Conservation (phyloP, 2,113 vertebrate genomes). For the Nannobrachium achirus region DNA sequence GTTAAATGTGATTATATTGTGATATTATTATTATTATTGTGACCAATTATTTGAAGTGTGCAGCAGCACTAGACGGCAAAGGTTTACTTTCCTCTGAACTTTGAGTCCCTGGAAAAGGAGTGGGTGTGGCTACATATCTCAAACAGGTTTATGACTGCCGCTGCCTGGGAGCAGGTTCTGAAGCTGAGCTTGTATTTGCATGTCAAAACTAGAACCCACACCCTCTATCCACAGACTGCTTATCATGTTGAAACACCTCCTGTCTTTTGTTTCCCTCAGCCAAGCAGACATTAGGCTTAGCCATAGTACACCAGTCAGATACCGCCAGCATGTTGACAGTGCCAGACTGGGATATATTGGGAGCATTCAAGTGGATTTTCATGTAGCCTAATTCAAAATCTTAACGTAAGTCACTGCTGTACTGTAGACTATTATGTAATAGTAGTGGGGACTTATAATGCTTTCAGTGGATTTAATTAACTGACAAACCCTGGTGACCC, state of each 20-base stretch:
- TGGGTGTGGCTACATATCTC: constrained; percentile 77
- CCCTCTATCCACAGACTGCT: constrained; percentile 75
- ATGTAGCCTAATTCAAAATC: constrained; percentile 36
- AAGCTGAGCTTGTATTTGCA: constrained; percentile 72
- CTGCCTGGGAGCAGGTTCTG: constrained; percentile 71
- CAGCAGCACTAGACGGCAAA: no score
- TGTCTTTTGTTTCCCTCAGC: constrained; percentile 57
- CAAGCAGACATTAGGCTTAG: constrained; percentile 30
- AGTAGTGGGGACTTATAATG: no score
- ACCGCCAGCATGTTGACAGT: constrained; percentile 17
- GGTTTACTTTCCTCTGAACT: constrained; percentile 41
- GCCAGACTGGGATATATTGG: constrained; percentile 43
- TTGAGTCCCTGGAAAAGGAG: constrained; percentile 37
- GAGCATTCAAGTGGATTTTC: constrained; percentile 53
- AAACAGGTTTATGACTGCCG: constrained; percentile 82
- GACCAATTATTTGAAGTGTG: background rate
- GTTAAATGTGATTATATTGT: no score
- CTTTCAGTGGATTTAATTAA: no score
- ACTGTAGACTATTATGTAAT: background rate
- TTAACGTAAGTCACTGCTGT: constrained; percentile 70
- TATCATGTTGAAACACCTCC: constrained; percentile 74
- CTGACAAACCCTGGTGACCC: background rate
- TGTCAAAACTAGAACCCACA: constrained; percentile 87
- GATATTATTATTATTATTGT: no score
- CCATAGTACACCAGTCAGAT: constrained; percentile 7